Base-by-base conservation (phyloP, 2,888 invertebrate species). In the Tetranychus truncatus region DNA sequence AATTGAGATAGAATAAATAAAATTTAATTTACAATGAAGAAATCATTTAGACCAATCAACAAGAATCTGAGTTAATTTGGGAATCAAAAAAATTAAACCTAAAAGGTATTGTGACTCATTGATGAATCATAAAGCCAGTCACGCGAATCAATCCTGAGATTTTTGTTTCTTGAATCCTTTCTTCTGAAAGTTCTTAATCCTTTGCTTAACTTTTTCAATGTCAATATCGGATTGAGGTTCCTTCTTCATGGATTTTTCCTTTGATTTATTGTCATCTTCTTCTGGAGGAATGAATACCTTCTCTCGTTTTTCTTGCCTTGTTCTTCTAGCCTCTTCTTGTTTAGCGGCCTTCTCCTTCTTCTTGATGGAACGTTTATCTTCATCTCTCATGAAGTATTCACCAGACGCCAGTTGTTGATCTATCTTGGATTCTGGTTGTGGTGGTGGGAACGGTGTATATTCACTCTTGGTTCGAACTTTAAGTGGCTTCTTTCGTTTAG, bases 381-480 rank as follows among this genome's bases (percentile, higher is more conserved):
- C 81, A 81, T 91, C 89, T 80, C 89, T 92, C 74, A 97, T 87
- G 87, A 99, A 99, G 84, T 92, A 99, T 85, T 97, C 96, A 75
- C 99, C 99, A 71, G 90, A 87, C n/a, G 91, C 94, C 81, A 99
- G 84, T 83, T 94, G 88, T 81, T 90, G 90, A 83, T 99, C 97
- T 81, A 94, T 86, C 84, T 97, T 97, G 83, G 95, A 93, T 81
- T 94, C 92, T 18, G 87, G 87, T 82, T 91, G 95, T 5, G 92
- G 87, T 3, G 97, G 97, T 76, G 99, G 97, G 87, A 97, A 99
- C 34, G 97, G 97, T 77, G 96, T 97, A 82, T 97, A 99, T 11
- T 89, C 88, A 82, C 92, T 92, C 80, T 88, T 89, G 84, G 91
- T 93, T 80, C 89, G 89, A 1, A 76, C 74, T 66, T 65, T 74